These are phyloP conservation scores for Edolisoma coerulescens DNA, from an alignment of 2,113 vertebrate species.

Conservation along the genomic window DNA sequence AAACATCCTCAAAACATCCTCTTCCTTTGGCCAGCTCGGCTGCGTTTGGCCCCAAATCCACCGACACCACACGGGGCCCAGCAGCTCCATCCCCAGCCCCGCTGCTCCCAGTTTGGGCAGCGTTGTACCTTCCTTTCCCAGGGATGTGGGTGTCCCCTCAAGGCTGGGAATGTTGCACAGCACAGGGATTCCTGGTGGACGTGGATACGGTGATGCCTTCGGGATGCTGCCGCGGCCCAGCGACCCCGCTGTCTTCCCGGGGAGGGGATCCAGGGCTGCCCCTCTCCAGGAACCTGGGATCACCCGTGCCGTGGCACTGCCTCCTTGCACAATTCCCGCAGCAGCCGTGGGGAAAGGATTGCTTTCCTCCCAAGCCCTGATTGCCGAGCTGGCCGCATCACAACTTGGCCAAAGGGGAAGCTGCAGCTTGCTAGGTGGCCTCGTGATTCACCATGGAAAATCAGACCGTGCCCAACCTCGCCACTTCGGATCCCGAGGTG, in stretches of 20 bases:
- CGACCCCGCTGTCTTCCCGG: not conserved
- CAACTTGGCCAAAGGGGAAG: not conserved
- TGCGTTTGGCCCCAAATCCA: not conserved
- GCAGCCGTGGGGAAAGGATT: not conserved
- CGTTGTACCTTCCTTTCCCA: fast-evolving
- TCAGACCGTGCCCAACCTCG: not conserved
- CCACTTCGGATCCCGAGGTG: fast-evolving
- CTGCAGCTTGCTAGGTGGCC: constrained; percentile 13
- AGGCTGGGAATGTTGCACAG: fast-evolving
- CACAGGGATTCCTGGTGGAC: fast-evolving
- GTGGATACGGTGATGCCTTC: not conserved
- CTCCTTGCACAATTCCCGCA: not conserved
- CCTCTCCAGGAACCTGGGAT: not conserved
- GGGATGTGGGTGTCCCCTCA: fast-evolving
- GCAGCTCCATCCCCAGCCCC: not conserved
- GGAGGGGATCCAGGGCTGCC: not conserved
- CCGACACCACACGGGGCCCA: not conserved
- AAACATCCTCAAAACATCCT: not conserved
- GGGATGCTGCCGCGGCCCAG: not conserved
- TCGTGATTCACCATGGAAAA: not conserved
- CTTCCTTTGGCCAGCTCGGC: not conserved
- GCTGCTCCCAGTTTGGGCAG: not conserved
- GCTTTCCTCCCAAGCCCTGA: not conserved
- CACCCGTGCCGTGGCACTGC: not conserved
- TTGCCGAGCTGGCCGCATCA: not conserved